These are phyloP conservation scores for Crossocerus cetratus DNA, from an alignment of 2,888 invertebrate species.

Conservation along the genomic window DNA sequence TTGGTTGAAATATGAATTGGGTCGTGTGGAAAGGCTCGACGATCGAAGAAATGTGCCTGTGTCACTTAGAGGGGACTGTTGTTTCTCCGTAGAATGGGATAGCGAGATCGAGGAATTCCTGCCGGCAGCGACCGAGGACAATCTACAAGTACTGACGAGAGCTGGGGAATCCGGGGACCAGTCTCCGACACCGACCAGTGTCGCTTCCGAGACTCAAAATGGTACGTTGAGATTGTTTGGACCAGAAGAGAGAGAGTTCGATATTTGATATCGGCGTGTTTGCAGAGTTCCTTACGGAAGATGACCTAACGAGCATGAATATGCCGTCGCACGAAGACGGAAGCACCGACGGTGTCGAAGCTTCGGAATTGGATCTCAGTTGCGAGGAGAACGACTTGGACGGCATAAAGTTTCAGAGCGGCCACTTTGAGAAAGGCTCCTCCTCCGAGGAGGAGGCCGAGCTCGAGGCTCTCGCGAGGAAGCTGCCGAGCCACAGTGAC, in stretches of 20 bases:
- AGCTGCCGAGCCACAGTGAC: conserved; percentile 64
- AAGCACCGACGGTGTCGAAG: conserved; percentile 72
- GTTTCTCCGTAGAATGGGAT: conserved; percentile 70
- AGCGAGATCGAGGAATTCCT: conserved; percentile 76
- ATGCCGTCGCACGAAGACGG: conserved; percentile 76
- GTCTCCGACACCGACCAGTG: conserved; percentile 69
- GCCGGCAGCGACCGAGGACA: conserved; percentile 73
- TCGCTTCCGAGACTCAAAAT: conserved; percentile 64
- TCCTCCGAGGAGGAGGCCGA: conserved; percentile 72
- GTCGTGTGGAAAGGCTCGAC: not conserved
- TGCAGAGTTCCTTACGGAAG: conserved; percentile 72
- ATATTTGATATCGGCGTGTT: not conserved
- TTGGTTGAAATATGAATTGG: not conserved
- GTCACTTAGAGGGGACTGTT: no score
- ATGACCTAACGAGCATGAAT: conserved; percentile 68
- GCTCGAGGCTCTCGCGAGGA: conserved; percentile 61
- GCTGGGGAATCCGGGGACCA: conserved; percentile 74
- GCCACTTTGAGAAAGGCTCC: conserved; percentile 72
- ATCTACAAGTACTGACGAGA: conserved; percentile 72
- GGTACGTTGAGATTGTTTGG: conserved; percentile 57
- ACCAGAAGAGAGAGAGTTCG: no score
- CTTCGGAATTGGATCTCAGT: conserved; percentile 72
- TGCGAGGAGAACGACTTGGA: conserved; percentile 67
- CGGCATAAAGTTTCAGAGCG: conserved; percentile 70
- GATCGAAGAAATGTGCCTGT: not conserved